These are phyloP conservation scores for Pituophis catenifer DNA, from an alignment of 2,113 vertebrate species.

Conservation along the genomic window DNA sequence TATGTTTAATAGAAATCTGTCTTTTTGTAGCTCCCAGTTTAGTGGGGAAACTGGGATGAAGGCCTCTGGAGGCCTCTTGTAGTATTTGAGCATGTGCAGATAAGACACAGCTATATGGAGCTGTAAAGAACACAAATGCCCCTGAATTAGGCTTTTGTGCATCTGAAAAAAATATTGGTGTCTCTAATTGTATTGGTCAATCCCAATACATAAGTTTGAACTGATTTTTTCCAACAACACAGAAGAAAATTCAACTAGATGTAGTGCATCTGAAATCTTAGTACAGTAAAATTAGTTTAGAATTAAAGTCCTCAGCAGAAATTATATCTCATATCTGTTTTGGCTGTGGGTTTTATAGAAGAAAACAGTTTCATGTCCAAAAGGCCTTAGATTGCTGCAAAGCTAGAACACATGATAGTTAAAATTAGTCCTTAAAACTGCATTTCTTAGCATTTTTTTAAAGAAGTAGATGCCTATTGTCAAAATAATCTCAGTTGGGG, in stretches of 20 bases:
- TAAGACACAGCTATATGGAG: neutral
- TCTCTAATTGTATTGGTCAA: neutral
- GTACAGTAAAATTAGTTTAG: neutral
- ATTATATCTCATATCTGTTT: neutral
- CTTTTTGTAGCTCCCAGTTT: neutral
- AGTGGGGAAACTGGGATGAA: neutral
- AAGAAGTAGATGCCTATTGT: neutral
- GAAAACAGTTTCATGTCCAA: neutral
- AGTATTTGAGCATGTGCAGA: neutral
- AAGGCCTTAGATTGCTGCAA: neutral
- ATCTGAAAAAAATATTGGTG: neutral
- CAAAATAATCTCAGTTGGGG: neutral
- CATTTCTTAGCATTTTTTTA: neutral
- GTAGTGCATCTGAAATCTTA: neutral
- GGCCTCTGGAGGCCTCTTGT: neutral
- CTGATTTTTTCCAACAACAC: neutral
- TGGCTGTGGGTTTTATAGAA: neutral
- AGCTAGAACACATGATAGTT: neutral
- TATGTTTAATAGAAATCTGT: neutral
- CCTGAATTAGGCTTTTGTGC: neutral
- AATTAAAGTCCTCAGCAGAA: neutral
- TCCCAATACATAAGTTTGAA: neutral
- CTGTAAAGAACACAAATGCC: neutral
- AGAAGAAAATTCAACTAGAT: neutral
- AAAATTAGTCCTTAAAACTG: neutral